These are phyloP conservation scores for Strigamia crassipes DNA, from an alignment of 2,888 invertebrate species.

Conservation along the genomic window DNA sequence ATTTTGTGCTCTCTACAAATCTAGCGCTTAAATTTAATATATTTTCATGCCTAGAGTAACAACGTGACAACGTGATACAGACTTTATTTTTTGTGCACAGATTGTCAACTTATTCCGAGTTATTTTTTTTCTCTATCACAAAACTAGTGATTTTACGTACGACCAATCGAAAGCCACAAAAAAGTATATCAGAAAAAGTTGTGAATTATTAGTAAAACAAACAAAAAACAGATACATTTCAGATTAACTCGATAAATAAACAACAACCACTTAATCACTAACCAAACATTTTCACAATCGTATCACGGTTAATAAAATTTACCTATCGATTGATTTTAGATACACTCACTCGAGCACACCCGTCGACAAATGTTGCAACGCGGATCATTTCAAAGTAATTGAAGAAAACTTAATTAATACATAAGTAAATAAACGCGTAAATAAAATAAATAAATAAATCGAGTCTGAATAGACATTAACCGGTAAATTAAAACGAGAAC, in stretches of 20 bases:
- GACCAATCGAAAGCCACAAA: too few species aligned
- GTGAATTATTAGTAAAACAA: too few species aligned
- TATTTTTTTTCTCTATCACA: too few species aligned
- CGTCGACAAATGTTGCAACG: too few species aligned
- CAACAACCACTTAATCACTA: neutral
- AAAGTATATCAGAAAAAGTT: too few species aligned
- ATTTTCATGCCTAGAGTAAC: neutral
- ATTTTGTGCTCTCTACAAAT: slow-evolving; percentile 1
- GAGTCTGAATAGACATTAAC: too few species aligned
- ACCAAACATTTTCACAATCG: neutral
- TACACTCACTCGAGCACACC: neutral
- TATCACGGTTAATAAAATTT: neutral
- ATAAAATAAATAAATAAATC: too few species aligned
- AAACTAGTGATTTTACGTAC: too few species aligned
- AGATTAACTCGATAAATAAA: neutral
- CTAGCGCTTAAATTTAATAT: neutral
- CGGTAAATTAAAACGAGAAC: neutral
- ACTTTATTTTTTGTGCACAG: too few species aligned
- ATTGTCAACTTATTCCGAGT: neutral
- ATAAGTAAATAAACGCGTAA: too few species aligned
- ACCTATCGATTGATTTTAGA: neutral
- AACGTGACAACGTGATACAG: neutral
- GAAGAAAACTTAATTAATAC: too few species aligned
- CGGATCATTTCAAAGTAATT: too few species aligned
- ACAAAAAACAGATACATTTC: neutral